Evolutionary conservation across 2,888 invertebrate genomes (phyloP).

Genomic region (Drepanosiphum platanoidis): DNA sequence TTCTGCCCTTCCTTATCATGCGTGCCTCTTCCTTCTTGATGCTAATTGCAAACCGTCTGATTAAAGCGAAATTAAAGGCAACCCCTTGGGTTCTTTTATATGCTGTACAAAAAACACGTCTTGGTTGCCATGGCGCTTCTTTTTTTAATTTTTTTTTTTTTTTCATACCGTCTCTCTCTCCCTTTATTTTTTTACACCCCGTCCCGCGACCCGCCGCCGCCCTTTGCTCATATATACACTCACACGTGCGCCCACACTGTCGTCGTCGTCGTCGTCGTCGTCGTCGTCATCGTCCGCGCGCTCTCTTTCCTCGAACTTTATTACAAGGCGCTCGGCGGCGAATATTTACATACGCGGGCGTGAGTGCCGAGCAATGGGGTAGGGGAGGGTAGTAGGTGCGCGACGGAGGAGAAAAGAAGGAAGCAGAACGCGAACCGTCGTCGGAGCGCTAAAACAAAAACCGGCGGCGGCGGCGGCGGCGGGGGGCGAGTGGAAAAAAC

Average conservation of each 20-base stretch:
- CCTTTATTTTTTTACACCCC: conserved; percentile 49
- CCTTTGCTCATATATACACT: conserved; percentile 5
- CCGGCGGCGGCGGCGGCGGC: conserved; percentile 10
- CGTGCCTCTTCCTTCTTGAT: conserved; percentile 63
- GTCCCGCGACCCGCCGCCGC: not conserved
- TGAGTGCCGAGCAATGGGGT: not conserved
- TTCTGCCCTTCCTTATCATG: conserved; percentile 61
- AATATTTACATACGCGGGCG: conserved; percentile 54
- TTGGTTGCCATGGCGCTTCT: conserved; percentile 60
- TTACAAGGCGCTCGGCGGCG: conserved; percentile 49
- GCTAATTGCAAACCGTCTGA: conserved; percentile 64
- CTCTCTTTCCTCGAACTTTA: conserved; percentile 45
- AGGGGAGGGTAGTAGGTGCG: not conserved
- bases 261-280: too few species aligned
- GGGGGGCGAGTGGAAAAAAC: conserved; percentile 45
- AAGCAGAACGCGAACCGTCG: conserved; percentile 35
- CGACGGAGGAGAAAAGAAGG: conserved; percentile 28
- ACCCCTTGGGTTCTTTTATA: conserved; percentile 63
- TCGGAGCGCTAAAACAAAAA: conserved; percentile 60
- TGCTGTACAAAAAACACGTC: conserved; percentile 61
- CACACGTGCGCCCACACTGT: conserved; percentile 17
- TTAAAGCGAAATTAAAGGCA: conserved; percentile 64
- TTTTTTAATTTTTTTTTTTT: conserved; percentile 26
- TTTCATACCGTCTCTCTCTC: conserved; percentile 25
- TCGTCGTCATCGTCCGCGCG: not conserved